phyloP scores from a whole-genome alignment of 2,113 vertebrate genomes.

The Lampris megalopsis region DNA sequence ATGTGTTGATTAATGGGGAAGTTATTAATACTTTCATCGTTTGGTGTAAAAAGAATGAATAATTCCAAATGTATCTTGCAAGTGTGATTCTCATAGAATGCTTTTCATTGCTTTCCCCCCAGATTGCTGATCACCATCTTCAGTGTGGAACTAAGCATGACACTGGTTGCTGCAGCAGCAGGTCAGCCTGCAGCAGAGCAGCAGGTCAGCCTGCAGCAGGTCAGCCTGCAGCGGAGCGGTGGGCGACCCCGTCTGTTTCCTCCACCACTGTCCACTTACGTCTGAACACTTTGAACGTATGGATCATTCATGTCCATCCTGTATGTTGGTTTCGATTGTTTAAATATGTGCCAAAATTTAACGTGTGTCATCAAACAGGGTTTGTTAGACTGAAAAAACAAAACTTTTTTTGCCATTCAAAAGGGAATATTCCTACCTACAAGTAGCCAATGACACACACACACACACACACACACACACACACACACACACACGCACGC shows the following conservation, averaged over 20 bases:
- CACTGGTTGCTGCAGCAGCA: slow-evolving; percentile 2
- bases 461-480: slow-evolving; percentile 42
- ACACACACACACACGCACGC: background rate
- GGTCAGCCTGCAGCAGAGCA: background rate
- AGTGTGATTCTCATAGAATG: background rate
- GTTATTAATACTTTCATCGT: too few relatives aligned
- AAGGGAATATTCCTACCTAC: slow-evolving; percentile 56
- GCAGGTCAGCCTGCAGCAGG: background rate
- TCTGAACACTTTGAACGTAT: slow-evolving; percentile 47
- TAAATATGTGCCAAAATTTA: slow-evolving; percentile 81
- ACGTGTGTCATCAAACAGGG: slow-evolving; percentile 27
- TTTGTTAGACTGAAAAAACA: slow-evolving; percentile 35
- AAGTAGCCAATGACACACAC: slow-evolving; percentile 54
- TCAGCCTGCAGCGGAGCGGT: slow-evolving; percentile 18
- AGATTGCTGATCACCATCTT: slow-evolving; percentile 74
- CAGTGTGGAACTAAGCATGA: slow-evolving; percentile 29
- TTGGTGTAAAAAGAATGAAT: background rate
- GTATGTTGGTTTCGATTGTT: slow-evolving; percentile 72
- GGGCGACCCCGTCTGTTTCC: slow-evolving; percentile 51
- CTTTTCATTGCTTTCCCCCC: slow-evolving; percentile 37
- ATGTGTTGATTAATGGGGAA: too few relatives aligned
- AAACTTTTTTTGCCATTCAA: slow-evolving; percentile 40
- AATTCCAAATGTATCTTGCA: background rate
- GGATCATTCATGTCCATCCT: slow-evolving; percentile 60
- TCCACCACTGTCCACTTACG: slow-evolving; percentile 54